Evolutionary conservation across 2,888 invertebrate species (phyloP), one percentile per base, ranked within the genome.

Genomic region (Ceraclea dissimilis): DNA sequence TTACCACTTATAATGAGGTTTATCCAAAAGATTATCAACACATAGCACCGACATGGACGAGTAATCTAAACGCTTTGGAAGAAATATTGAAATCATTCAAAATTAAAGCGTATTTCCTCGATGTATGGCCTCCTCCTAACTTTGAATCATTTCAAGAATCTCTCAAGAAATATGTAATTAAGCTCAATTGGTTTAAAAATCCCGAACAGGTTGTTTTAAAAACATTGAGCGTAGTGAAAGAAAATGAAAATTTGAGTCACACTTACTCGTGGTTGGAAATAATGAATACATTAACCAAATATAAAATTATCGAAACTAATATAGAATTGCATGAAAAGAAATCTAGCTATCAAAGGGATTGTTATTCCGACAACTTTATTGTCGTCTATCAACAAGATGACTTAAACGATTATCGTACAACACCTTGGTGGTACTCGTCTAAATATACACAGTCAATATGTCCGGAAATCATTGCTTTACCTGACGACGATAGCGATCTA

Each of bases 11-110:
- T 50, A 65, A 71, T 16, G 72, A 76, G 1, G 74, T 76, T 46
- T 78, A 79, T 64, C 85, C 88, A 0, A 81, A 83, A 61, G 79
- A 79, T 31, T 81, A 83, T 63, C 85, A 86, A 67, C 82, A 85
- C 68, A 85, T 88, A 62, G 79, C 86, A 0, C 70, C 71, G 18
- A 79, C 77, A 65, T 85, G 83, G 72, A 83, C 79, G 63, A 73
- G 70, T 51, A 79, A 82, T 61, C 73, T 79, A 19, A 67, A 67
- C 1, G 69, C 72, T 31, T 69, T 88, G 6, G 76, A 75, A 62
- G 66, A 70, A 31, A 70, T 81, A 54, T 71, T 88, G 67, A 71
- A 75, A 46, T 71, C 71, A 21, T 67, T 86, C 6, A 77, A 79
- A 65, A 67, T 89, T 34, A 81, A 82, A 1, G 65, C 69, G 39